Base-by-base conservation (phyloP, 1,140 invertebrate species). In the Ips nitidus region DNA sequence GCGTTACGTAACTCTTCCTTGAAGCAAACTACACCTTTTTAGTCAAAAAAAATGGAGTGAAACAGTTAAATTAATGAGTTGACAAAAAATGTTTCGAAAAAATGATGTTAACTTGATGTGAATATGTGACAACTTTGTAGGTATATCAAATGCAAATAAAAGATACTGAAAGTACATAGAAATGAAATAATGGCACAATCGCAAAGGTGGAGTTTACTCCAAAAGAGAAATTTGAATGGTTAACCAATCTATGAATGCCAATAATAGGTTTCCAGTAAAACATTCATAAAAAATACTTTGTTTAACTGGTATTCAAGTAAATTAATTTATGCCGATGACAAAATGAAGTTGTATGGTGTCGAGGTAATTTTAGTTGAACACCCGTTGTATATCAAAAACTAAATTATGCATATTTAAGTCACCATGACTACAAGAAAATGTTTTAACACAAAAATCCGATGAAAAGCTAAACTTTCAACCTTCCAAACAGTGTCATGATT, bases 11-110 rank as follows among this genome's bases (percentile, higher is more conserved):
- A 66, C 65, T 62, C 71, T 71, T 73, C 69, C 72, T 36, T 69
- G 74, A 74, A 79, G 78, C 77, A 79, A 79, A 79, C 78, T 79
- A 78, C 78, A 79, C 78, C 78, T 79, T 78, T 75, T 66, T 57
- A 70, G 55, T 73, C 63, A 69, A 69, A 50, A 73, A 74, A 66
- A 70, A 72, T 63, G 69, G 58, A 52, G 56, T 60, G 65, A 64
- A 63, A 74, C 59, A 71, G 50, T 70, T 65, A 58, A 70, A 55
- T 59, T 39, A 66, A 22, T 64, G 53, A 22, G 22, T 22, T 74
- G n/a, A 70, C 62, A 62, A 62, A 43, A 40, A 58, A 40, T 65
- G 2, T 68, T 56, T 41, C 45, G 62, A 69, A 47, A 41, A 52
- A 66, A 43, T 69, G n/a, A 58, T 58, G 52, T 59, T 42, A 58